phyloP scores from a whole-genome alignment of 1,140 invertebrate species.

The Oedothorax gibbosus region DNA sequence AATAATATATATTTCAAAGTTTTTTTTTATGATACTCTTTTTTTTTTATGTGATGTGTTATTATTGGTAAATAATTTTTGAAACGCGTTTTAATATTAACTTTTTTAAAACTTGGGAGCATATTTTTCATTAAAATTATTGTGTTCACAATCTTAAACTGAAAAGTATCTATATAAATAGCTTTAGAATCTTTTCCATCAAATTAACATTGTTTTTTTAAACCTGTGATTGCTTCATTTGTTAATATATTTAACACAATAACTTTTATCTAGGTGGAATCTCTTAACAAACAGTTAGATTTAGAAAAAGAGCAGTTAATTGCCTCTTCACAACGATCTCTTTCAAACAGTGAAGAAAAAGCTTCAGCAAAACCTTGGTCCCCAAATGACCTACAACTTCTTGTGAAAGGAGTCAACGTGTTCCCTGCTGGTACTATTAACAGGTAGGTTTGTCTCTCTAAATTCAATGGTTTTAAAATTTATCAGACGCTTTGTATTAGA shows the following conservation, averaged over 20 bases:
- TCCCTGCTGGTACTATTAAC: constrained; percentile 94
- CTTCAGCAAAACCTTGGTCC: constrained; percentile 75
- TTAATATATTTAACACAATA: neutral
- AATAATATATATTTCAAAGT: neutral
- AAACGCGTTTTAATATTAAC: too few relatives aligned
- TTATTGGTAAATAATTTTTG: too few relatives aligned
- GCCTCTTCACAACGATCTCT: constrained; percentile 40
- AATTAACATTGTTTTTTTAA: neutral
- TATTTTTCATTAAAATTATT: too few relatives aligned
- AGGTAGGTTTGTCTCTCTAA: constrained; percentile 68
- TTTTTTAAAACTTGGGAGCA: too few relatives aligned
- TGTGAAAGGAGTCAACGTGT: constrained; percentile 96
- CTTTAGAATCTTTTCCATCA: neutral
- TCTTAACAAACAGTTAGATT: constrained; percentile 80
- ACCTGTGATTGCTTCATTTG: neutral
- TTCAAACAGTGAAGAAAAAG: constrained; percentile 45
- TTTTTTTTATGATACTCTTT: too few relatives aligned
- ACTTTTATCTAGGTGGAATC: constrained; percentile 73
- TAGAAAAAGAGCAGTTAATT: constrained; percentile 74
- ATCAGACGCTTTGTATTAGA: neutral
- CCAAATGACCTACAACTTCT: constrained; percentile 86
- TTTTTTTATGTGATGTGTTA: too few relatives aligned
- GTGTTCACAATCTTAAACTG: too few relatives aligned
- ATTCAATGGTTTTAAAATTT: neutral
- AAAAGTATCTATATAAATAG: neutral